phyloP scores from a whole-genome alignment of 2,797 vertebrate species.

The Protosalanx chinensis region DNA sequence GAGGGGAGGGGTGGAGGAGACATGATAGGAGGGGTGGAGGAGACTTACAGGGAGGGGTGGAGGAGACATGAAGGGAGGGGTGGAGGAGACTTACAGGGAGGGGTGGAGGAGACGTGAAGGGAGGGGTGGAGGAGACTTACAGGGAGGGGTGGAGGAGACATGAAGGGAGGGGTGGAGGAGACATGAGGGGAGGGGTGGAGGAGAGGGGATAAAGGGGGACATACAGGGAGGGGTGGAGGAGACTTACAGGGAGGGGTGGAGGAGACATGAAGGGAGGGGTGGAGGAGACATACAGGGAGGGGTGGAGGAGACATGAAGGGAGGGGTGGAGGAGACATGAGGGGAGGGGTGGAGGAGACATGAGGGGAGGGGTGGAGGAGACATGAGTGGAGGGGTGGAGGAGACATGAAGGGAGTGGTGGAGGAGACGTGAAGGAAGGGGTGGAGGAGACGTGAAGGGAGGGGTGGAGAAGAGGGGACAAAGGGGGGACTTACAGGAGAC shows the following conservation, averaged over 20 bases:
- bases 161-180: background rate
- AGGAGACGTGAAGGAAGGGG: background rate
- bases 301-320: too few species aligned
- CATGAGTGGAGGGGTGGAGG: slow-evolving; percentile 39
- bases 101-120: background rate
- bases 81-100: background rate
- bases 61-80: too few species aligned
- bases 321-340: background rate
- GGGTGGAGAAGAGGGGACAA: background rate
- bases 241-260: too few species aligned
- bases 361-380: background rate
- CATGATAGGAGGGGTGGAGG: background rate
- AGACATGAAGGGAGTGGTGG: too few species aligned
- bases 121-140: background rate
- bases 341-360: slow-evolving; percentile 15
- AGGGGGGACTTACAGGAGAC: background rate
- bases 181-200: too few species aligned
- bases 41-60: slow-evolving; percentile 15
- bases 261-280: too few species aligned
- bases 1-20: slow-evolving; percentile 38
- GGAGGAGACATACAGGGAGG: too few species aligned
- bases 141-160: background rate
- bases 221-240: too few species aligned
- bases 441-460: too few species aligned
- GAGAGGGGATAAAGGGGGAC: too few species aligned